Evolutionary conservation across 2,797 vertebrate species (phyloP), one percentile per base, ranked within the genome.

Genomic region (Meda fulgida): DNA sequence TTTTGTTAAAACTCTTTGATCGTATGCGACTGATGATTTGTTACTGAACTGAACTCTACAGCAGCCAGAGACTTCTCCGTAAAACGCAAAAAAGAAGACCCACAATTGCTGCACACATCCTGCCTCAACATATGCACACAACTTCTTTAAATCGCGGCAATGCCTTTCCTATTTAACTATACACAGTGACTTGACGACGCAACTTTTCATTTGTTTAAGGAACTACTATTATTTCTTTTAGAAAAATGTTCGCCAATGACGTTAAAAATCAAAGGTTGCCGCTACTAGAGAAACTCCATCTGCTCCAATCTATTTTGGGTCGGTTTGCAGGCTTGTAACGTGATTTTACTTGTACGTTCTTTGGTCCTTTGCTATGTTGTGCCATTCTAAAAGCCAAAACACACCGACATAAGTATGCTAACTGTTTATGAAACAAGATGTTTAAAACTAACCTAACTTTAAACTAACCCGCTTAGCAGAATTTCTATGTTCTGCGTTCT

Each of bases 1-100:
- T 85, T n/a, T n/a, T 83, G 81, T 81, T 83, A 73, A 31, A 58
- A 76, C 48, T 29, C 26, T 63, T 29, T 18, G 60, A 65, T 65
- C 16, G 31, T 31, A 65, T 14, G 60, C 60, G 26, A 29, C 13
- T 7, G 36, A 55, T n/a, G 16, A 70, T 38, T 81, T 85, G 63
- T 87, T 58, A 71, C 84, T 76, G 14, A 26, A 55, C 48, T 14
- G 31, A 31, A 65, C 60, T 84, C 16, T 38, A 10, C 60, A 48
- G 38, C 40, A 10, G 31, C 10, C 10, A 53, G 71, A 3, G 8
- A 58, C 53, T 16, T 34, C 46, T n/a, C 7, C 51, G 31, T 48
- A 8, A n/a, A 29, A 60, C 14, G 14, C 6, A 65, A 65, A 31
- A 65, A 31, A 65, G 60, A 31, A 65, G 60, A 65, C 60, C 60